Conservation (phyloP, 2,113 vertebrate species). For the Odontophorus gujanensis region DNA sequence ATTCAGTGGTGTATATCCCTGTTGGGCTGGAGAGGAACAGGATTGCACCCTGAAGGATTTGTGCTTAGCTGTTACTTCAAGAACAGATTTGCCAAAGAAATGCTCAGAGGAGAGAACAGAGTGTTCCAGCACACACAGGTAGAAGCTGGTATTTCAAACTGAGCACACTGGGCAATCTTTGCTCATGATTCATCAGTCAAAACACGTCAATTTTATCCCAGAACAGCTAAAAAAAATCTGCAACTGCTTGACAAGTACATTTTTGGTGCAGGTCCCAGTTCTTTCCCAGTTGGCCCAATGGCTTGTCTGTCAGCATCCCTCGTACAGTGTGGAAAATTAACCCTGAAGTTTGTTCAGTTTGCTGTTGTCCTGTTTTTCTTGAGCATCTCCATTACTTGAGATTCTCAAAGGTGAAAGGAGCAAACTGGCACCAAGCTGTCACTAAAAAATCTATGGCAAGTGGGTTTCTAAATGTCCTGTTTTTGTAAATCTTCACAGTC, state of each 20-base stretch:
- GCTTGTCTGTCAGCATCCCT: conserved; percentile 68
- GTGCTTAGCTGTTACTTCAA: conserved; percentile 69
- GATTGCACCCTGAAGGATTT: conserved; percentile 65
- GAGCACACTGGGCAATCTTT: conserved; percentile 73
- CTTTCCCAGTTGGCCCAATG: conserved; percentile 72
- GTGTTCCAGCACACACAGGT: conserved; percentile 74
- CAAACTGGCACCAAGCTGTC: neutral
- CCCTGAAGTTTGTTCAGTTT: neutral
- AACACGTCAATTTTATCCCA: conserved; percentile 73
- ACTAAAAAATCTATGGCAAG: neutral
- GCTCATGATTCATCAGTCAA: conserved; percentile 75
- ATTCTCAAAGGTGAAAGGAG: neutral
- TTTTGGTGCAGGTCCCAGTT: conserved; percentile 72
- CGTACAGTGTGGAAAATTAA: conserved; percentile 34
- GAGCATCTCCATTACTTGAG: neutral
- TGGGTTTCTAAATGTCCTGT: neutral
- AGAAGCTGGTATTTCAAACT: conserved; percentile 72
- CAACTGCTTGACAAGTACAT: conserved; percentile 72
- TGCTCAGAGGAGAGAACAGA: conserved; percentile 69
- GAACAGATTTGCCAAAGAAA: conserved; percentile 72
- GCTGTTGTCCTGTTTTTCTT: conserved; percentile 51
- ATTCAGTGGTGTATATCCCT: conserved; percentile 27
- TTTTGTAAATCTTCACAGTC: neutral
- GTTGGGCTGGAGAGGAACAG: conserved; percentile 42
- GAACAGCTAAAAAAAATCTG: conserved; percentile 71